Conservation (phyloP, 2,888 invertebrate genomes). For the Tholera decimalis region DNA sequence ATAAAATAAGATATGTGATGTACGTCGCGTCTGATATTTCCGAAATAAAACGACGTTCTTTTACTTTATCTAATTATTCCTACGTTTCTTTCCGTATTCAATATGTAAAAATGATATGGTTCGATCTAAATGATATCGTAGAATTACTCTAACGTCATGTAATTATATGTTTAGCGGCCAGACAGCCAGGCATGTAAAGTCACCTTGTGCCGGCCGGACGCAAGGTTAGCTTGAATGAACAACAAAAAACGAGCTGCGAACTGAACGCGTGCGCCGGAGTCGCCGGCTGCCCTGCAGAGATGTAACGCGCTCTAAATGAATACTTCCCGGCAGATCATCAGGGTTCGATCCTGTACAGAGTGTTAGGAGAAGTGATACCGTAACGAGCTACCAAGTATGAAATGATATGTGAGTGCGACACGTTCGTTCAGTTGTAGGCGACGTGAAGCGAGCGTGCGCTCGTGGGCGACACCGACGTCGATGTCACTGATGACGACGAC, state of each 20-base stretch:
- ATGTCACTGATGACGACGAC: slow-evolving; percentile 72
- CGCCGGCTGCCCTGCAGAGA: slow-evolving; percentile 48
- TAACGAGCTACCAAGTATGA: slow-evolving; percentile 66
- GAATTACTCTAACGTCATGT: slow-evolving; percentile 85
- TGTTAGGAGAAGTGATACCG: slow-evolving; percentile 68
- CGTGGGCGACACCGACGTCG: slow-evolving; percentile 69
- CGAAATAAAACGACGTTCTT: slow-evolving; percentile 63
- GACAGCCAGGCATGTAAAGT: slow-evolving; percentile 89
- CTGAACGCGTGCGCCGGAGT: slow-evolving; percentile 79
- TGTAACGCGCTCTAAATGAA: slow-evolving; percentile 46
- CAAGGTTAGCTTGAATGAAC: slow-evolving; percentile 89
- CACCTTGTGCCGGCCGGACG: slow-evolving; percentile 85
- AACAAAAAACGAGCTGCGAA: slow-evolving; percentile 85
- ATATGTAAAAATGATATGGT: slow-evolving; percentile 88
- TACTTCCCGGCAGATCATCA: slow-evolving; percentile 36
- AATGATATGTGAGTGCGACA: slow-evolving; percentile 77
- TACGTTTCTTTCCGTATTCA: slow-evolving; percentile 74
- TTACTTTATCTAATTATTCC: slow-evolving; percentile 75
- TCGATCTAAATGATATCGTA: slow-evolving; percentile 84
- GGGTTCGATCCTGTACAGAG: slow-evolving; percentile 63
- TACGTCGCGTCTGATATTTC: slow-evolving; percentile 58
- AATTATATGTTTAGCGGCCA: slow-evolving; percentile 89
- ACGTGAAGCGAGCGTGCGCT: slow-evolving; percentile 46
- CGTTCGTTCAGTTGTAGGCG: slow-evolving; percentile 46
- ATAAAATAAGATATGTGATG: slow-evolving; percentile 73